Evolutionary conservation across 2,888 invertebrate genomes (phyloP).

Genomic region (Heliconius sara): DNA sequence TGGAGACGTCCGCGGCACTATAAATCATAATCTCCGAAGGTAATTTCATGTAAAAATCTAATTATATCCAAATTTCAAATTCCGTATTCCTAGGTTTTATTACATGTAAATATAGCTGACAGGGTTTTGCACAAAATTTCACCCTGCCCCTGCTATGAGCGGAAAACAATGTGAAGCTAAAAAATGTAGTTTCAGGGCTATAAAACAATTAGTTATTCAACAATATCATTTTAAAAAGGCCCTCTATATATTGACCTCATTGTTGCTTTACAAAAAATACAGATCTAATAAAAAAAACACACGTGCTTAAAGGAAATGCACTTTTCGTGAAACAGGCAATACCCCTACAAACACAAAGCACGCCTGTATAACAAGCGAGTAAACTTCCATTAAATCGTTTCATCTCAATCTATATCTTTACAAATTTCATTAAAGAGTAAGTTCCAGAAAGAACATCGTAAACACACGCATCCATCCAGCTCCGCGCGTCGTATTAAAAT

Average conservation of each 20-base stretch:
- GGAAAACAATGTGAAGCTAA: too few relatives aligned
- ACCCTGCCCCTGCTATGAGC: too few relatives aligned
- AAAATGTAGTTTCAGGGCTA: too few relatives aligned
- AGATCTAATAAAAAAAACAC: neutral
- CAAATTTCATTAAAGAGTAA: neutral
- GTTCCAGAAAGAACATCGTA: constrained; percentile 33
- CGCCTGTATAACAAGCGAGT: neutral
- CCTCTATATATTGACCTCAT: neutral
- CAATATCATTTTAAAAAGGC: too few relatives aligned
- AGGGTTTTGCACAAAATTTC: too few relatives aligned
- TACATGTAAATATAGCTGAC: neutral
- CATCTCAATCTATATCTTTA: neutral
- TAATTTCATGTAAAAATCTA: neutral
- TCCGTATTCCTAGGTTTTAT: neutral
- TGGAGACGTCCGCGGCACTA: constrained; percentile 44
- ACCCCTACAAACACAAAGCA: neutral
- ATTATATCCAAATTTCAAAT: neutral
- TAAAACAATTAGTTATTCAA: too few relatives aligned
- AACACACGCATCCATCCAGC: constrained; percentile 54
- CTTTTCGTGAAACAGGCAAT: neutral
- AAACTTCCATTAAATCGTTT: neutral
- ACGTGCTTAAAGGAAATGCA: neutral
- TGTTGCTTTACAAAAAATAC: neutral
- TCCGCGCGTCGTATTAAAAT: constrained; percentile 67
- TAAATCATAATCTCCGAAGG: constrained; percentile 21